A percentile compares a stretch with the other conserved stretches of the same genome.
Conservation (phyloP, 2,113 vertebrate species). For the Pedionomus torquatus region DNA sequence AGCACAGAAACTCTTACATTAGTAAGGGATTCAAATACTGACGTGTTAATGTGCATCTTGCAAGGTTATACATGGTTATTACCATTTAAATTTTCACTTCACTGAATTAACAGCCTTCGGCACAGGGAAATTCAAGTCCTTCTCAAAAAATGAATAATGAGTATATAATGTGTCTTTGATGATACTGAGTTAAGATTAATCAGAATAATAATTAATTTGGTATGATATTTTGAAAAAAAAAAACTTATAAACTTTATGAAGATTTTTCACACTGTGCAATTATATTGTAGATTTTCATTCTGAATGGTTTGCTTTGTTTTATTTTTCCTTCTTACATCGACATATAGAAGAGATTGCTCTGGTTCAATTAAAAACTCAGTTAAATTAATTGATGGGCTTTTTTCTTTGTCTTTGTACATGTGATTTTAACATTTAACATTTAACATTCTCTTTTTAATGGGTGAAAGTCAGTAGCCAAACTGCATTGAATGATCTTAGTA, state of each 20-base stretch:
- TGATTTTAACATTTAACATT: not conserved
- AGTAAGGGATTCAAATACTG: not conserved
- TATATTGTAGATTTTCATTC: not conserved
- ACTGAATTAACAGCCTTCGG: slow-evolving; percentile 3
- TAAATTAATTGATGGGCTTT: not conserved
- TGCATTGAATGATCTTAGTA: not conserved
- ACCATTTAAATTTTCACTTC: not conserved
- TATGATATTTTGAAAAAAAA: not conserved
- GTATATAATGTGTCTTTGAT: not conserved
- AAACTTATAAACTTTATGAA: not conserved
- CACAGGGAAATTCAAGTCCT: not conserved
- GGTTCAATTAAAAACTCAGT: not conserved
- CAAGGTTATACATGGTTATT: not conserved
- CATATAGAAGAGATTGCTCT: not conserved
- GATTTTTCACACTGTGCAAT: not conserved
- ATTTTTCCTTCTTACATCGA: not conserved
- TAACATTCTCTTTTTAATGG: not conserved
- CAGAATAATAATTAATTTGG: not conserved
- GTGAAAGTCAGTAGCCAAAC: not conserved
- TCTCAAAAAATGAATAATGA: not conserved
- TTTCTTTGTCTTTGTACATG: not conserved
- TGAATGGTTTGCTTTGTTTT: not conserved
- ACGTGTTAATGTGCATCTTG: not conserved
- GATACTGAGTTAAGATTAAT: not conserved
- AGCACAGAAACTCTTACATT: not conserved